Evolutionary conservation across 2,888 invertebrate genomes (phyloP).

Genomic region (Eristalis arbustorum): DNA sequence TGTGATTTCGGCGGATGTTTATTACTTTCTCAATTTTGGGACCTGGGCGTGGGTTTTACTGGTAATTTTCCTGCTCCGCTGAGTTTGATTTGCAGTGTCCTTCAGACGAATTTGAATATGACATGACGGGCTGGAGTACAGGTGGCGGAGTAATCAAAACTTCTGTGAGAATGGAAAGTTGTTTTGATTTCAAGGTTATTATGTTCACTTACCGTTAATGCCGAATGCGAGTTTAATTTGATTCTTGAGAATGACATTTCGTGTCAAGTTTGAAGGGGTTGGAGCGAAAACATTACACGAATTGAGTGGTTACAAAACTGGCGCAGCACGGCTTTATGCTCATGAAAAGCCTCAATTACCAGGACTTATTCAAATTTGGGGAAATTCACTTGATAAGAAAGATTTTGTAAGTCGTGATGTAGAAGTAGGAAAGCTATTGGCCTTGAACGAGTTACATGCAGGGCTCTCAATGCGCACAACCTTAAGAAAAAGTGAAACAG

Average conservation of each 20-base stretch:
- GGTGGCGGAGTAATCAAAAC: constrained; percentile 29
- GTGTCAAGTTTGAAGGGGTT: neutral
- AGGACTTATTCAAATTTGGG: neutral
- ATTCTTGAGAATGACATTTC: neutral
- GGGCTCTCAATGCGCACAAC: accelerated
- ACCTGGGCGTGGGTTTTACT: neutral
- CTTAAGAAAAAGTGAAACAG: too few species aligned
- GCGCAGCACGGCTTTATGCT: too few species aligned
- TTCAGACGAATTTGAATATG: constrained; percentile 40
- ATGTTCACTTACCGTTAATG: neutral
- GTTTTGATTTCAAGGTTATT: constrained; percentile 17
- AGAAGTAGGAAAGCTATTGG: neutral
- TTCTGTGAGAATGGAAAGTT: constrained; percentile 12
- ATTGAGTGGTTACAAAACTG: too few species aligned
- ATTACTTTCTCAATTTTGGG: neutral
- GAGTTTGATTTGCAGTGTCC: constrained; percentile 12
- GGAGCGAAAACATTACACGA: neutral
- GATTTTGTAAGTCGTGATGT: too few species aligned
- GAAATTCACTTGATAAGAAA: neutral
- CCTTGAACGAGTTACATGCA: neutral
- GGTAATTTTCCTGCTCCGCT: neutral
- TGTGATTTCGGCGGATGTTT: neutral
- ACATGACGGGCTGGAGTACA: constrained; percentile 29
- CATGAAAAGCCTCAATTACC: neutral
- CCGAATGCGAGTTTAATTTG: neutral